Evolutionary conservation across 2,797 vertebrate species (phyloP).

Genomic region (Pantherophis alleghaniensis): DNA sequence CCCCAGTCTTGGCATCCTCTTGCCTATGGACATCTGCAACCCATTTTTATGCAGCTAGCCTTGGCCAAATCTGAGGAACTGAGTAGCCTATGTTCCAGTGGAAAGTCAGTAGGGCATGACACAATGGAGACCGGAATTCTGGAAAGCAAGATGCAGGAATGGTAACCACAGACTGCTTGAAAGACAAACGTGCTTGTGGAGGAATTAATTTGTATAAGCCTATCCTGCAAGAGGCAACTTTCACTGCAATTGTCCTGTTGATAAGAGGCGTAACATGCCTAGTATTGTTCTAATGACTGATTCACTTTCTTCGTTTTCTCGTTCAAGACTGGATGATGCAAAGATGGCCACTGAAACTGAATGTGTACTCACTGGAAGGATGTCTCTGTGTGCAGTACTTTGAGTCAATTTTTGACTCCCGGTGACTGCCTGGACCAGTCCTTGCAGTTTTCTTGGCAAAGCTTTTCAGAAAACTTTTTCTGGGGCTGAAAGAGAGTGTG

Average conservation of each 20-base stretch:
- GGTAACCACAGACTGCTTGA: neutral
- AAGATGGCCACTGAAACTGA: neutral
- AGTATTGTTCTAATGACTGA: neutral
- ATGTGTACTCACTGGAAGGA: neutral
- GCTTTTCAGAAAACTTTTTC: neutral
- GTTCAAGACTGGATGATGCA: neutral
- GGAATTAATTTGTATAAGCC: neutral
- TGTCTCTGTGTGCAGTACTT: neutral
- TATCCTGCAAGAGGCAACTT: neutral
- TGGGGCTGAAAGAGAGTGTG: neutral
- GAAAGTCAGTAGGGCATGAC: neutral
- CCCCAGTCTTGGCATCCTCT: neutral
- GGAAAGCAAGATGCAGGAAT: neutral
- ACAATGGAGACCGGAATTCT: neutral
- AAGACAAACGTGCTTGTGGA: neutral
- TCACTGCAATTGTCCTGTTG: neutral
- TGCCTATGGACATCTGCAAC: neutral
- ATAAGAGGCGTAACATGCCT: neutral
- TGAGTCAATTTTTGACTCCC: neutral
- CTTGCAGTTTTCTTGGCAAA: neutral
- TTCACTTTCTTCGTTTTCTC: neutral
- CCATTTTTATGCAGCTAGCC: neutral
- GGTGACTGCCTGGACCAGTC: neutral
- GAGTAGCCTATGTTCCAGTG: neutral
- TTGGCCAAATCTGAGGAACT: neutral